These are phyloP conservation scores for Chauna torquata DNA, from an alignment of 2,113 vertebrate species.

Conservation along the genomic window DNA sequence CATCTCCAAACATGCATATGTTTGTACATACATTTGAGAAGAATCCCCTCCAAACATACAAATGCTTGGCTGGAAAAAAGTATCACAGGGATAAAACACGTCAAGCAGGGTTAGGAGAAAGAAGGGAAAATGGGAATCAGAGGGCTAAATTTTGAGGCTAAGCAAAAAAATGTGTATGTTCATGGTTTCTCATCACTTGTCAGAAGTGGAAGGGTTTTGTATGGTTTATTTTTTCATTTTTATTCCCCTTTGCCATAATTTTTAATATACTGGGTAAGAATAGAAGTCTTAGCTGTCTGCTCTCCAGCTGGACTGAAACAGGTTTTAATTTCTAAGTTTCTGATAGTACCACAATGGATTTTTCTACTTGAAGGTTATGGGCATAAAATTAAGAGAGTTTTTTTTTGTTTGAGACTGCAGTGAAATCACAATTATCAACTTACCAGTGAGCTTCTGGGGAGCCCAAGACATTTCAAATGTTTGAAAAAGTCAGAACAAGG, in stretches of 20 bases:
- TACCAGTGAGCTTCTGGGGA: neutral
- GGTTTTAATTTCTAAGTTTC: neutral
- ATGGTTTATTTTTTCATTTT: neutral
- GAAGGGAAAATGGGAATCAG: neutral
- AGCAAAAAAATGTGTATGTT: neutral
- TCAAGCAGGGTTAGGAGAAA: neutral
- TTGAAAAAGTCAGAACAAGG: neutral
- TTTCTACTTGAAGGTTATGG: neutral
- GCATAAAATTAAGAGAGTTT: neutral
- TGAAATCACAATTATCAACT: neutral
- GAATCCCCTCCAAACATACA: neutral
- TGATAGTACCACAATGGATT: neutral
- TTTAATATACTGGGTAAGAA: neutral
- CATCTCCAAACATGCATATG: neutral
- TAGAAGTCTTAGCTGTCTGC: neutral
- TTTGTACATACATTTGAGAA: neutral
- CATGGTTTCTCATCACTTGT: neutral
- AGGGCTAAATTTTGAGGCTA: neutral
- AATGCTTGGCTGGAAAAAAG: rapidly evolving
- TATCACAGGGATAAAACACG: neutral
- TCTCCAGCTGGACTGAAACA: neutral
- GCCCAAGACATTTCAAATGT: neutral
- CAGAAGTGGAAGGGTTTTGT: neutral
- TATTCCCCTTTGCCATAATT: neutral
- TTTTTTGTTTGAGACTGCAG: neutral